Conservation (phyloP, 2,797 vertebrate genomes). For the Anniella stebbinsi region DNA sequence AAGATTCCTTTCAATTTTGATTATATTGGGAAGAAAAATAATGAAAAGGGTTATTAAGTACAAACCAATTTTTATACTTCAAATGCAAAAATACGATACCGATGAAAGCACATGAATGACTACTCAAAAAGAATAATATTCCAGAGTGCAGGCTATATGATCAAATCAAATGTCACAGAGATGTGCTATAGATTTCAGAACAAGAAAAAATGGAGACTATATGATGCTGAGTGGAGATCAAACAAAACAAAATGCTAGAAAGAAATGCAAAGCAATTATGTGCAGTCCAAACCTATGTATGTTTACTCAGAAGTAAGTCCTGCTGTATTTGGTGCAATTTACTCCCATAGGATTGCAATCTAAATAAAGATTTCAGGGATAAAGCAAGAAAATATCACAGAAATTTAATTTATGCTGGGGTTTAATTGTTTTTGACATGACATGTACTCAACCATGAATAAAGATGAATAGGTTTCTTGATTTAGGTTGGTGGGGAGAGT, state of each 20-base stretch:
- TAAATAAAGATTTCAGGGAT: not conserved
- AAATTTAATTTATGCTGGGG: not conserved
- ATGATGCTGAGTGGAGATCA: not conserved
- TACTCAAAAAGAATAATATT: slow-evolving; percentile 6
- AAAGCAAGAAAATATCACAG: not conserved
- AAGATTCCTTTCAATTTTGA: not conserved
- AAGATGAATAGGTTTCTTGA: not conserved
- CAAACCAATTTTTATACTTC: rapidly evolving
- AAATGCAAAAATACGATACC: not conserved
- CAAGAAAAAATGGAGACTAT: slow-evolving; percentile 30
- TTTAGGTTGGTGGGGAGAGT: too few species aligned
- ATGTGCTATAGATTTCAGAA: not conserved
- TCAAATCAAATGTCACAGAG: slow-evolving; percentile 28
- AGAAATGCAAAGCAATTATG: not conserved
- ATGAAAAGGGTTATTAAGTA: not conserved
- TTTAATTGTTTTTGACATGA: not conserved
- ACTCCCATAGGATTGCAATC: not conserved
- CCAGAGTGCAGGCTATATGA: not conserved
- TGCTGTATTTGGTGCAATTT: not conserved
- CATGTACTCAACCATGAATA: not conserved
- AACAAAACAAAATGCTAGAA: slow-evolving; percentile 6
- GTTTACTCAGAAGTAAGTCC: not conserved
- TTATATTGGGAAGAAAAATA: not conserved
- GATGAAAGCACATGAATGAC: not conserved
- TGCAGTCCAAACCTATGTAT: not conserved